Evolutionary conservation across 2,797 vertebrate genomes (phyloP), one percentile per base, ranked within the genome.

Genomic region (Rhadinocentrus ornatus): DNA sequence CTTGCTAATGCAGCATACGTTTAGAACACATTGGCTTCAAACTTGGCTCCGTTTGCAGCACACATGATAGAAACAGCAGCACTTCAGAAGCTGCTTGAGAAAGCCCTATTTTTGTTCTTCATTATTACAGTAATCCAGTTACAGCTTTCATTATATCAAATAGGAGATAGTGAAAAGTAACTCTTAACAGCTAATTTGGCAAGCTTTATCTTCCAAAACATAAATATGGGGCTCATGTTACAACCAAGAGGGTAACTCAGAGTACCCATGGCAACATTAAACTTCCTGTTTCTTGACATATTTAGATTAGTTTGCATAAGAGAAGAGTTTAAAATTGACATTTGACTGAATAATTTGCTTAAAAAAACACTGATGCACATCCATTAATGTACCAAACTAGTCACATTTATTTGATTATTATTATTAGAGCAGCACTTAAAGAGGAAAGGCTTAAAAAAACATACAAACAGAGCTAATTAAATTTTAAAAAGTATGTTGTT

Each of bases 171-270:
- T 13, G 13, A 35, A 13, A 15, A 57, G 11, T 1, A 35, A 34
- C 27, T 22, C 4, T 22, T 6, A 22, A 13, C 11, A 53, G 50
- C 50, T 53, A 4, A 27, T 53, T 15, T 53, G n/a, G 4, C 13
- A 6, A 12, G 13, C 4, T 54, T 18, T 12, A 53, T 22, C 12
- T 58, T 58, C 16, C 22, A 37, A 24, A 59, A 39, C 24, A 3
- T 26, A 59, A 39, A 59, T 22, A 37, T 24, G n/a, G n/a, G 56
- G n/a, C 11, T 58, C 34, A 58, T 22, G 32, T 58, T 58, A 24
- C 56, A 37, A 34, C 20, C 60, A 32, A 34, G 44, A 63, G 11
- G 46, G 10, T 16, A 50, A 18, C 8, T 63, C 20, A 22, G n/a
- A 26, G 12, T 5, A 39, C 24, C 32, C 8, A 64, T 27, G 8